Evolutionary conservation across 2,113 vertebrate genomes (phyloP), one percentile per base, ranked within the genome.

Genomic region (Puma concolor): DNA sequence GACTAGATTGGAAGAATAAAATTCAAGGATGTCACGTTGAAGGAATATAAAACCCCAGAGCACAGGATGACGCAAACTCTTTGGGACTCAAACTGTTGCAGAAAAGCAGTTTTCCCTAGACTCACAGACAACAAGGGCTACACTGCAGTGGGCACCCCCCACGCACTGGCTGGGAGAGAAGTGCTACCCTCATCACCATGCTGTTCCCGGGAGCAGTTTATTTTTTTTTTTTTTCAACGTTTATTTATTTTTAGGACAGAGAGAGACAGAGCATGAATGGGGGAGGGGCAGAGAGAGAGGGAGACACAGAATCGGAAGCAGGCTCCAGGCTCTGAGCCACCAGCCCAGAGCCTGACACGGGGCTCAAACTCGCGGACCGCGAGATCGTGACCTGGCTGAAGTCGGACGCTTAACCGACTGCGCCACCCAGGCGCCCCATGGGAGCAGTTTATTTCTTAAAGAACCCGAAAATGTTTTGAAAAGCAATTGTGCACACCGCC

Each of bases 1-100:
- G 21, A 84, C 99, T 99, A 81, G 88, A 98, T 97, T 50, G 88
- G 77, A 57, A 95, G 21, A 38, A 97, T 11, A 97, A 85, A 92
- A 94, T 50, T 64, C 33, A 57, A 74, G 41, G 94, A 85, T 60
- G 38, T 95, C 44, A 48, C 96, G 83, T 11, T 82, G 52, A 77
- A 97, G 54, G 94, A 94, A 97, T 0, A 1, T 76, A 91, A 95
- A 88, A 92, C 29, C n/a, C 50, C 67, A 92, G 50, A 96, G 48
- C 82, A 93, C 13, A 88, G 25, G 50, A 57, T 50, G 19, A 94
- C 29, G 52, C 79, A 83, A 92, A 74, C n/a, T 60, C 79, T 88
- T 33, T 69, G 31, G 60, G 82, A 88, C n/a, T 77, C 5, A 5
- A 97, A 89, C 91, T 19, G 50, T 41, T 88, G 36, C 29, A 38